phyloP scores from a whole-genome alignment of 2,888 invertebrate species.

The Ichneumoninae sp. region DNA sequence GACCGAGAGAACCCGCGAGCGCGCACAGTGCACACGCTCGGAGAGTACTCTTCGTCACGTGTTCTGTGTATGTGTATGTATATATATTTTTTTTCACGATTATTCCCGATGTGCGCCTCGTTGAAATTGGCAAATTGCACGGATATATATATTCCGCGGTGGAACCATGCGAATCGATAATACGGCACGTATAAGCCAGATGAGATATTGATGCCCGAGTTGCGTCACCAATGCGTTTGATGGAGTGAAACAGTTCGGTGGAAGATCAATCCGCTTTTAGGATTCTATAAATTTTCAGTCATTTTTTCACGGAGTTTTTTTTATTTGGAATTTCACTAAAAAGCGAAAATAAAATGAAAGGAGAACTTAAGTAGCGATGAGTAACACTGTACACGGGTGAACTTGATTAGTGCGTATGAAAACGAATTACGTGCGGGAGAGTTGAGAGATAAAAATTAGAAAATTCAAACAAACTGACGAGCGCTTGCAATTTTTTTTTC shows the following conservation, averaged over 20 bases:
- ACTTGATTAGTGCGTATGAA: not conserved
- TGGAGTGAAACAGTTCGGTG: not conserved
- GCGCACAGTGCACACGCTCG: constrained; percentile 73
- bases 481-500: not conserved
- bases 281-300: not conserved
- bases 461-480: not conserved
- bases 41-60: constrained; percentile 73
- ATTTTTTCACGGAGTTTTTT: not conserved
- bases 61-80: constrained; percentile 71
- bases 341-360: not conserved
- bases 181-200: not conserved
- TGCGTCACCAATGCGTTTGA: constrained; percentile 2
- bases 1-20: constrained; percentile 55
- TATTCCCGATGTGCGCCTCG: constrained; percentile 77
- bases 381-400: not conserved
- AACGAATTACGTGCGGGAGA: too few species aligned
- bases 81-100: constrained; percentile 71
- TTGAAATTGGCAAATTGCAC: constrained; percentile 80
- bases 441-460: too few species aligned
- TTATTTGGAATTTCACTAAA: not conserved
- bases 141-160: constrained; percentile 61
- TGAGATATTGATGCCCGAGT: not conserved
- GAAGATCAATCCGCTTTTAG: not conserved
- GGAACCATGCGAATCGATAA: not conserved
- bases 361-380: not conserved